Evolutionary conservation across 2,113 vertebrate species (phyloP), one percentile per base, ranked within the genome.

Genomic region (Elaphurus davidianus): DNA sequence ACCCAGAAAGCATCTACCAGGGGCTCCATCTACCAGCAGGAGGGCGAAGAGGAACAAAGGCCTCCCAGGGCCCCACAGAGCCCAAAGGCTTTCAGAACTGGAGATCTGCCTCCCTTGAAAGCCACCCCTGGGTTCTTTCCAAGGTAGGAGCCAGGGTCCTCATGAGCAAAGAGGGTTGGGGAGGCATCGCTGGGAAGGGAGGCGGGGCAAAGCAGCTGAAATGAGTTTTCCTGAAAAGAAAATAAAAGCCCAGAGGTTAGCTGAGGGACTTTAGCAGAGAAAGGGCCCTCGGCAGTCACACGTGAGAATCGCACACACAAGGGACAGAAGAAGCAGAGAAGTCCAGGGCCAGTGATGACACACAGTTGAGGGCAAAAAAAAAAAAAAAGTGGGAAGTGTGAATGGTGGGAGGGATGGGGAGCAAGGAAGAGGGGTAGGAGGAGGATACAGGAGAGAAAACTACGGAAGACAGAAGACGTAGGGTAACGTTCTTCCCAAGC

Each of bases 301-400:
- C 23, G 9, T 2, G 25, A 64, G 87, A 98, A 92, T 33, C 54
- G 30, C 16, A 36, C 36, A 52, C 67, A n/a, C 84, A 85, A 71
- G 91, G 85, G 45, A 94, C 81, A 25, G 23, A 27, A 28, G 81
- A 12, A 21, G 84, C 81, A 74, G 45, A 79, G 83, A 94, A 90
- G 55, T 33, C 83, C 93, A 87, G 93, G 64, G 76, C n/a, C 82
- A 13, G 67, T n/a, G 55, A 97, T 13, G 97, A 94, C 55, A 87
- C 36, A 87, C 7, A 83, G 86, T 87, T 19, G 23, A 95, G 45
- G 60, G 30, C 47, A 78, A 74, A 57, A 47, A 74, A 11, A 2
- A 21, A 17, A 71, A 16, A 3, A 55, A 52, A 74, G 57, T 40
- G 89, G 95, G 67, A 93, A 94, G 82, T 82, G 50, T 84, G 94